A percentile compares a stretch with the other conserved stretches of the same genome.
Evolutionary conservation across 2,113 vertebrate genomes (phyloP).

Genomic region (Plectropomus leopardus): DNA sequence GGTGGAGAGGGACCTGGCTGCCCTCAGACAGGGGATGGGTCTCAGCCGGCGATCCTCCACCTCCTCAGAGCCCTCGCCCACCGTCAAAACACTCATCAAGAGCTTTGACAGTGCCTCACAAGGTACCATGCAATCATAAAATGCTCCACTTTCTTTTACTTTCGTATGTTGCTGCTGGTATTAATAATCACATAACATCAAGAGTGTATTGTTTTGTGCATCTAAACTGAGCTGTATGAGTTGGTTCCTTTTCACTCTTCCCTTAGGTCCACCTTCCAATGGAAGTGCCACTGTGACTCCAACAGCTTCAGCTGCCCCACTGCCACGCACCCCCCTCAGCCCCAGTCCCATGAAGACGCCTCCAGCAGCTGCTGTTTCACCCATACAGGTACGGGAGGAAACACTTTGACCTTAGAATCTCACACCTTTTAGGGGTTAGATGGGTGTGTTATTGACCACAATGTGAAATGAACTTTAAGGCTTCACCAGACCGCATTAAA

Average conservation of each 20-base stretch:
- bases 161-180: not conserved
- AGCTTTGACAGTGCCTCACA: constrained; percentile 97
- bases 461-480: not conserved
- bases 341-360: constrained; percentile 97
- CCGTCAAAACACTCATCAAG: constrained; percentile 97
- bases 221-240: not conserved
- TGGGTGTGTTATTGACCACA: not conserved
- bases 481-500: not conserved
- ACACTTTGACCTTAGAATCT: not conserved
- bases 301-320: constrained; percentile 84
- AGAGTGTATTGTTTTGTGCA: not conserved
- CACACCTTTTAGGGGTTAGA: not conserved
- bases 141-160: not conserved
- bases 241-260: not conserved
- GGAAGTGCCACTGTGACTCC: constrained; percentile 65
- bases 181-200: not conserved
- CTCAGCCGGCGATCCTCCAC: constrained; percentile 94
- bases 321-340: constrained; percentile 95
- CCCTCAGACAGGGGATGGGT: constrained; percentile 95
- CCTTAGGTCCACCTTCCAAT: constrained; percentile 71
- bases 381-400: constrained; percentile 90
- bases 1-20: constrained; percentile 94
- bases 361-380: constrained; percentile 94
- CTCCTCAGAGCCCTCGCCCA: constrained; percentile 95
- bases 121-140: constrained; percentile 79